These are phyloP conservation scores for Tineola bisselliella DNA, from an alignment of 2,888 invertebrate genomes.

Conservation along the genomic window DNA sequence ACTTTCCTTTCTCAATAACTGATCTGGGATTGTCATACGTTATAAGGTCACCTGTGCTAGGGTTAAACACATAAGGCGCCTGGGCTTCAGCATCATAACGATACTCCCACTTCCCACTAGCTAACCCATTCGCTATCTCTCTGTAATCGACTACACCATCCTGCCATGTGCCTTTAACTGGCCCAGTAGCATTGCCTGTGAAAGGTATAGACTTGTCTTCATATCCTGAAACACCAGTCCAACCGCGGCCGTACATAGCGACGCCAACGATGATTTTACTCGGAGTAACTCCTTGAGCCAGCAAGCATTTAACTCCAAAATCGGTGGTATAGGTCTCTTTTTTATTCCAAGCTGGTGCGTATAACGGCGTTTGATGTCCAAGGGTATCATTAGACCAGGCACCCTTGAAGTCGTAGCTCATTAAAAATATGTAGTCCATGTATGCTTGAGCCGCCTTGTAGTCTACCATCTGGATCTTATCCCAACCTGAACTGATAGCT, in stretches of 20 bases:
- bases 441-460: constrained; percentile 55
- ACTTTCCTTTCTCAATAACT: constrained; percentile 57
- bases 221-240: constrained; percentile 54
- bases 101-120: constrained; percentile 54
- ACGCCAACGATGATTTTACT: constrained; percentile 58
- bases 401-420: constrained; percentile 62
- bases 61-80: constrained; percentile 56
- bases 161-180: constrained; percentile 59
- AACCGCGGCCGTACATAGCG: constrained; percentile 60
- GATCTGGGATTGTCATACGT: constrained; percentile 59
- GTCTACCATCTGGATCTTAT: constrained; percentile 60
- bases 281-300: constrained; percentile 56
- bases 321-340: constrained; percentile 62
- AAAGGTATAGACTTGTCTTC: constrained; percentile 42
- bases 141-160: constrained; percentile 61
- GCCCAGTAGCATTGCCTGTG: constrained; percentile 54
- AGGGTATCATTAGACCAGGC: constrained; percentile 60
- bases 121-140: constrained; percentile 52
- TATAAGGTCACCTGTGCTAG: constrained; percentile 49
- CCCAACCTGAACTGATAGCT: constrained; percentile 63
- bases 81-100: constrained; percentile 54
- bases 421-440: constrained; percentile 61
- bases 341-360: constrained; percentile 52
- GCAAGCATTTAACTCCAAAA: constrained; percentile 49
- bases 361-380: constrained; percentile 51